Percentiles rank a stretch among this genome's conserved stretches.
Conservation (phyloP, 2,888 invertebrate species). For the Caenorhabditis sp. region DNA sequence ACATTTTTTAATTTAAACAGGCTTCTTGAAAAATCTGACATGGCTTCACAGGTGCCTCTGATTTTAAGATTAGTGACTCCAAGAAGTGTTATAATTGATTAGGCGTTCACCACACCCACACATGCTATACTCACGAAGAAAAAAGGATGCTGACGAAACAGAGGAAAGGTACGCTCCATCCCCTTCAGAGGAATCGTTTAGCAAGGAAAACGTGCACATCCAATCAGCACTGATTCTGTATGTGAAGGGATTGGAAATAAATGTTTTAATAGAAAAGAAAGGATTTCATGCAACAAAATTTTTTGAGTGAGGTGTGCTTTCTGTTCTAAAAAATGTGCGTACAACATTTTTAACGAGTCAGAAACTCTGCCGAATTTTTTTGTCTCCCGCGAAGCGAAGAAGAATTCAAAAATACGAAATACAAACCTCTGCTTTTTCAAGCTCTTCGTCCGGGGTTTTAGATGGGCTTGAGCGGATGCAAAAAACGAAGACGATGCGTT, state of each 20-base stretch:
- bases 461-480: slow-evolving; percentile 48
- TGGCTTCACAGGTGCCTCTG: too few relatives aligned
- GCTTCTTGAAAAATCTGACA: too few relatives aligned
- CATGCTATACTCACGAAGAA: slow-evolving; percentile 32
- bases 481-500: slow-evolving; percentile 44
- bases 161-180: slow-evolving; percentile 37
- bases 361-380: background rate
- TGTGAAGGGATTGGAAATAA: background rate
- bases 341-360: background rate
- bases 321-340: background rate
- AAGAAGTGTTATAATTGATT: background rate
- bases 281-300: slow-evolving; percentile 27
- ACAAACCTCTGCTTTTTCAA: slow-evolving; percentile 58
- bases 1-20: too few relatives aligned
- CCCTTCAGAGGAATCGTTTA: slow-evolving; percentile 19
- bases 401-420: too few relatives aligned
- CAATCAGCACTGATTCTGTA: slow-evolving; percentile 1
- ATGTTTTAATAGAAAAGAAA: slow-evolving; percentile 3
- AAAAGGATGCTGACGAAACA: slow-evolving; percentile 14
- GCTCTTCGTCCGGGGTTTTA: slow-evolving; percentile 50
- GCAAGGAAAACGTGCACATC: slow-evolving; percentile 47
- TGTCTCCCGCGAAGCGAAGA: too few relatives aligned
- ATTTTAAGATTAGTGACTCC: too few relatives aligned
- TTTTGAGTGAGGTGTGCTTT: background rate
- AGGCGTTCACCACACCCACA: slow-evolving; percentile 5